Conservation (phyloP, 2,888 invertebrate genomes). For the Dynastes maya region DNA sequence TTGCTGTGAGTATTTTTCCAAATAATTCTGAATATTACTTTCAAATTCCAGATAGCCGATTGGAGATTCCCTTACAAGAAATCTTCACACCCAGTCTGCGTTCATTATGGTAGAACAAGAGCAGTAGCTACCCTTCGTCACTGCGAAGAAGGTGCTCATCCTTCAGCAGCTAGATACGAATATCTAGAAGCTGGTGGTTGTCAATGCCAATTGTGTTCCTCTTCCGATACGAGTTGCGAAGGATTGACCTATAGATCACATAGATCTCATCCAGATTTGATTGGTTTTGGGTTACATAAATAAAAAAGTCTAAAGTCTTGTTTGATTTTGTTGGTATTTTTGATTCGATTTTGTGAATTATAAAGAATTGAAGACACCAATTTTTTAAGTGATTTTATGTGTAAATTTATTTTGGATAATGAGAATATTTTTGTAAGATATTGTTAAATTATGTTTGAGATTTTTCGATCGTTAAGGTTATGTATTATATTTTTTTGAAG, state of each 20-base stretch:
- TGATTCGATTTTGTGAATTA: background rate
- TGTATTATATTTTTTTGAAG: constrained; percentile 1
- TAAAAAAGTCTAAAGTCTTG: background rate
- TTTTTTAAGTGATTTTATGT: too few relatives aligned
- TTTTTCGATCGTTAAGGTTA: too few relatives aligned
- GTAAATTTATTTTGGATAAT: too few relatives aligned
- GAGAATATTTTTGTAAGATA: too few relatives aligned
- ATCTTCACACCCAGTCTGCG: constrained; percentile 89
- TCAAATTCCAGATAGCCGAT: constrained; percentile 80
- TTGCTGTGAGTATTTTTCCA: too few relatives aligned
- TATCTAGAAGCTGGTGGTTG: constrained; percentile 87
- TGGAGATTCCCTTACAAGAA: constrained; percentile 92
- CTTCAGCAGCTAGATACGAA: constrained; percentile 81
- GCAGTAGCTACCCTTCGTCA: constrained; percentile 78
- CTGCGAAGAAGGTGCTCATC: constrained; percentile 83
- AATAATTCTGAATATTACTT: too few relatives aligned
- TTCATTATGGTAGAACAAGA: constrained; percentile 80
- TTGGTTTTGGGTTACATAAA: constrained; percentile 61
- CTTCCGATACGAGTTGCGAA: constrained; percentile 82
- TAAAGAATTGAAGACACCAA: background rate
- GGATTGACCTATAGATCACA: constrained; percentile 74
- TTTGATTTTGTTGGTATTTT: background rate
- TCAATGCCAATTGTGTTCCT: constrained; percentile 81
- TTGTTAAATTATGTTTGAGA: background rate
- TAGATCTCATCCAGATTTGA: constrained; percentile 65